Conservation (phyloP, 2,113 vertebrate species). For the Parotia lawesii region DNA sequence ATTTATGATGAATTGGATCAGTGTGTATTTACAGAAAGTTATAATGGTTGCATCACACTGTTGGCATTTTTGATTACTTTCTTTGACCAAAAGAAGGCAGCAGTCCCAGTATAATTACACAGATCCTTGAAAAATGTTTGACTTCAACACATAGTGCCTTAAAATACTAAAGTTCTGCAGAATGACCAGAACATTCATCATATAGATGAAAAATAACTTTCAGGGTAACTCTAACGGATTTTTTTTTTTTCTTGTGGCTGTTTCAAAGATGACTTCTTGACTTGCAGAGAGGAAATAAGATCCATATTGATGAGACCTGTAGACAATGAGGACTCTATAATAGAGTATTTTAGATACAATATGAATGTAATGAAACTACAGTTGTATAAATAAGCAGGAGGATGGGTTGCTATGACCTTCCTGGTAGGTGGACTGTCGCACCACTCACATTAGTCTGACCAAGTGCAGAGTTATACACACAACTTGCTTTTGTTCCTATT, state of each 20-base stretch:
- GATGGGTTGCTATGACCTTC: neutral
- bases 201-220: neutral
- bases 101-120: neutral
- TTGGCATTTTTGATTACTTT: neutral
- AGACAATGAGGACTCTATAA: neutral
- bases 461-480: neutral
- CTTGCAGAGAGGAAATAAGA: neutral
- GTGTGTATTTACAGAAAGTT: neutral
- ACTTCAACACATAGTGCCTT: neutral
- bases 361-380: neutral
- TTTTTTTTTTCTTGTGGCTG: neutral
- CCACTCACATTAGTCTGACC: neutral
- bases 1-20: neutral
- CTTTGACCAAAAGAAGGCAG: neutral
- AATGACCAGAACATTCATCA: neutral
- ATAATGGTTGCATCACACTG: neutral
- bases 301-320: neutral
- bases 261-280: neutral
- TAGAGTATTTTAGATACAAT: neutral
- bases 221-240: neutral
- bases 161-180: neutral
- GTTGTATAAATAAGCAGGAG: neutral
- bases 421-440: neutral
- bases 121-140: neutral
- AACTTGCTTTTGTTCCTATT: neutral